These are phyloP conservation scores for Aramus guarauna DNA, from an alignment of 2,113 vertebrate genomes.

Conservation along the genomic window DNA sequence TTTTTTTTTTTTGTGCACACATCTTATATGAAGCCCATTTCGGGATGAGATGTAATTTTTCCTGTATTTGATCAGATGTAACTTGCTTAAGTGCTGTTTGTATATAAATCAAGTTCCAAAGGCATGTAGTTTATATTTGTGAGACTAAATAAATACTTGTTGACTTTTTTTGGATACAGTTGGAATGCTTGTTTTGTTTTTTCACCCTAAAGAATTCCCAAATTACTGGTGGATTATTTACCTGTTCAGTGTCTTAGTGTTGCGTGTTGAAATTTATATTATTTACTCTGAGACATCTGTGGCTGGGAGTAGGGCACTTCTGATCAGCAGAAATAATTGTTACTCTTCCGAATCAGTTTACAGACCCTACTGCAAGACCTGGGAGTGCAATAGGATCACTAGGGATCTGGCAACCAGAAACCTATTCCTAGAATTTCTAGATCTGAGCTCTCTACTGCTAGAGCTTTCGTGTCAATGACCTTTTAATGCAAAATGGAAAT, in stretches of 20 bases:
- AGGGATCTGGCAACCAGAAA: neutral
- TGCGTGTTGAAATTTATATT: neutral
- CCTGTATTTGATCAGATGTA: neutral
- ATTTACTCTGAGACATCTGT: neutral
- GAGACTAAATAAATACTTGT: neutral
- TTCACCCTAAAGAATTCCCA: neutral
- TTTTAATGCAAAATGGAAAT: neutral
- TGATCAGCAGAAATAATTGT: neutral
- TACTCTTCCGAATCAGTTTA: neutral
- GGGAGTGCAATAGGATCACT: neutral
- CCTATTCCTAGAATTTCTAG: neutral
- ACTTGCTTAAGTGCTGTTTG: neutral
- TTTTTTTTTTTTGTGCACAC: neutral
- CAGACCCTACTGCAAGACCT: neutral
- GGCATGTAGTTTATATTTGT: neutral
- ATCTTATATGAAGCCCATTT: neutral
- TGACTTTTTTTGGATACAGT: neutral
- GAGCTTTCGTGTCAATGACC: neutral
- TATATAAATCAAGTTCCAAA: neutral
- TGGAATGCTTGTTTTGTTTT: neutral
- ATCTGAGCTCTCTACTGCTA: neutral
- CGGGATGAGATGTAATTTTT: neutral
- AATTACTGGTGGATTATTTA: neutral
- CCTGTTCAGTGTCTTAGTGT: neutral
- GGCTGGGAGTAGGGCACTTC: neutral